Evolutionary conservation across 2,113 vertebrate species (phyloP).

Genomic region (Turdus rufiventris): DNA sequence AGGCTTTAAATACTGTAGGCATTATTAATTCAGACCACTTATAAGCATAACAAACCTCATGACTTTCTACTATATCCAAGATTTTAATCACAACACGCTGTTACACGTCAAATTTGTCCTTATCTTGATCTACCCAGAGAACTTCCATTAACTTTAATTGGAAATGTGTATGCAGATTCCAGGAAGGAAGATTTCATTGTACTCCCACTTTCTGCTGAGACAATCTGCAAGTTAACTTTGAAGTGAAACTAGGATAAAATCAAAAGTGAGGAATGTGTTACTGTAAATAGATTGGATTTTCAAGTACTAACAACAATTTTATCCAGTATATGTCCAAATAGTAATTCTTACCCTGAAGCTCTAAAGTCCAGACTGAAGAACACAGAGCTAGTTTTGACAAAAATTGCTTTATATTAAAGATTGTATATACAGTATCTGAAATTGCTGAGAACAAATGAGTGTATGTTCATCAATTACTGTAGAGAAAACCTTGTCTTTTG

Average conservation of each 20-base stretch:
- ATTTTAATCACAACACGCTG: background rate
- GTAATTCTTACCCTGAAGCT: background rate
- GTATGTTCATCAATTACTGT: background rate
- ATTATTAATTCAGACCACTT: background rate
- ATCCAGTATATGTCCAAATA: background rate
- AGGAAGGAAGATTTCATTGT: background rate
- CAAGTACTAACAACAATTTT: background rate
- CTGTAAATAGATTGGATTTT: background rate
- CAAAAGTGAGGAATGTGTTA: background rate
- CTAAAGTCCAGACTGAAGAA: conserved; percentile 27
- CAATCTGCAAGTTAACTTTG: background rate
- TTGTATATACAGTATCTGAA: background rate
- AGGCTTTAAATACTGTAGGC: background rate
- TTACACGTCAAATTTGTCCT: background rate
- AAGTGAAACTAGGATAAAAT: background rate
- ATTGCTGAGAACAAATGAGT: background rate
- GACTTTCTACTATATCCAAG: background rate
- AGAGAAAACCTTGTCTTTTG: background rate
- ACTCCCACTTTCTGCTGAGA: background rate
- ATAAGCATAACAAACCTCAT: background rate
- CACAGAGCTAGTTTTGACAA: conserved; percentile 14
- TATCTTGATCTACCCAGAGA: background rate
- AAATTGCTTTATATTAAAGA: conserved; percentile 31
- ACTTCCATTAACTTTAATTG: background rate
- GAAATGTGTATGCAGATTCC: background rate